These are phyloP conservation scores for Clarias magur DNA, from an alignment of 2,113 vertebrate genomes.

Conservation along the genomic window DNA sequence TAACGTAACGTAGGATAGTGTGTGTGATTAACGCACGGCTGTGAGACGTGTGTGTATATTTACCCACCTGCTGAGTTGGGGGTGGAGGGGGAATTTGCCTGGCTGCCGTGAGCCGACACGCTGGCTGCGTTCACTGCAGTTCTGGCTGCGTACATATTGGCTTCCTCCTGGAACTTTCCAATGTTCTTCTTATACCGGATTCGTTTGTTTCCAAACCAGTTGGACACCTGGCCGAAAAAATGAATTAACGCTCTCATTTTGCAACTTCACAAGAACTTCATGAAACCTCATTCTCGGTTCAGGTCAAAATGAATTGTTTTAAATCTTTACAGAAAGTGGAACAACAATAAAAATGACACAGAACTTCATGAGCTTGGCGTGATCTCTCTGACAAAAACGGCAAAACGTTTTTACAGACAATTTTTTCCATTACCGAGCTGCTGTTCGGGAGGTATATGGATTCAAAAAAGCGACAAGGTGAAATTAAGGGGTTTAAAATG, in stretches of 20 bases:
- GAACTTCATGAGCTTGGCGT: background rate
- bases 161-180: conserved; percentile 99
- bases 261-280: background rate
- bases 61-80: conserved; percentile 99
- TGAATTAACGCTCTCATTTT: background rate
- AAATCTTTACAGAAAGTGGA: conserved; percentile 1
- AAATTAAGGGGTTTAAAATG: conserved; percentile 7
- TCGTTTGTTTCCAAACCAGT: conserved; percentile 99
- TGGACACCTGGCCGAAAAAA: conserved; percentile 86
- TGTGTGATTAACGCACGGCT: conserved; percentile 26
- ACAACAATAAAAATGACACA: background rate
- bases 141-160: conserved; percentile 99
- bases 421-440: background rate
- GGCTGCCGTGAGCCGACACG: conserved; percentile 97
- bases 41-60: conserved; percentile 53
- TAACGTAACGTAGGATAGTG: background rate
- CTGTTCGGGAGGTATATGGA: background rate
- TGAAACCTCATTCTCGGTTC: background rate
- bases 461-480: background rate
- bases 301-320: background rate
- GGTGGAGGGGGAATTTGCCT: conserved; percentile 98
- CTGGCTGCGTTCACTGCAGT: conserved; percentile 96
- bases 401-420: background rate
- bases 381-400: background rate
- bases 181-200: conserved; percentile 99